Percentiles rank a stretch among this genome's conserved stretches.
These are phyloP conservation scores for Galerucella pusilla DNA, from an alignment of 2,888 invertebrate genomes.

Conservation along the genomic window DNA sequence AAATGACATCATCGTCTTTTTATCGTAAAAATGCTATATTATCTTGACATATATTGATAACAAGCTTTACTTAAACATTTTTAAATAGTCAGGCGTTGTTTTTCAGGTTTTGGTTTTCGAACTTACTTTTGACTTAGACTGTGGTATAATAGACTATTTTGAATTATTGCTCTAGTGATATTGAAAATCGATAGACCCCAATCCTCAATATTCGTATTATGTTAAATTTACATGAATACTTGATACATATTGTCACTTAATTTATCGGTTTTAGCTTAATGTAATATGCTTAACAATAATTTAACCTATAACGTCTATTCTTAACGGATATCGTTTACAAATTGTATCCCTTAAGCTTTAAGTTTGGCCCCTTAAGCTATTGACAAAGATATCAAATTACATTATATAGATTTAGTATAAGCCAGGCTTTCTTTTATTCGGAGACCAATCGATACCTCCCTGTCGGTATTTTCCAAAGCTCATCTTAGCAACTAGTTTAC, in stretches of 20 bases:
- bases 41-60: too few relatives aligned
- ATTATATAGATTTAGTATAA: slow-evolving; percentile 20
- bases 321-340: slow-evolving; percentile 13
- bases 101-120: too few relatives aligned
- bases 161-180: too few relatives aligned
- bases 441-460: slow-evolving; percentile 17
- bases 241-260: neutral
- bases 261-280: neutral
- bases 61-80: too few relatives aligned
- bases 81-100: too few relatives aligned
- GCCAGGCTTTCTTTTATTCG: slow-evolving; percentile 22
- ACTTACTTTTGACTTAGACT: too few relatives aligned
- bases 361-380: slow-evolving; percentile 19
- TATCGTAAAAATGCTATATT: too few relatives aligned
- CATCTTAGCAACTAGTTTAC: slow-evolving; percentile 14
- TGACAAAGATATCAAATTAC: slow-evolving; percentile 28
- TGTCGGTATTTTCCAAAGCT: neutral
- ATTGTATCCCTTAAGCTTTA: slow-evolving; percentile 19
- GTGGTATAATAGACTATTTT: too few relatives aligned
- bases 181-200: too few relatives aligned
- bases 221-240: too few relatives aligned
- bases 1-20: too few relatives aligned
- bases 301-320: neutral
- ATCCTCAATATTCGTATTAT: too few relatives aligned
- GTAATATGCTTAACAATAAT: neutral